phyloP scores from a whole-genome alignment of 2,888 invertebrate genomes.

The Neoaliturus tenellus region DNA sequence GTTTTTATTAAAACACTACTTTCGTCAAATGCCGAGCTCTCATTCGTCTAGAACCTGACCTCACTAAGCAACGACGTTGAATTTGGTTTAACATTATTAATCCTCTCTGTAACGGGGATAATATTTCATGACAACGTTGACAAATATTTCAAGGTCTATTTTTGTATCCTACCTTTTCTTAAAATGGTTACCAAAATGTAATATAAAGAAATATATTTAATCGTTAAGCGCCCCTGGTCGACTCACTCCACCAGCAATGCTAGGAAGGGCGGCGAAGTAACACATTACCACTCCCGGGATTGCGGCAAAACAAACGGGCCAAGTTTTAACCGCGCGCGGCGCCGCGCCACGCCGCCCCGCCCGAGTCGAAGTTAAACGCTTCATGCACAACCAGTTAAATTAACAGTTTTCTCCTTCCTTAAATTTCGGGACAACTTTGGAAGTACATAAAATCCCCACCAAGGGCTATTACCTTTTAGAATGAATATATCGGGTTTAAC shows the following conservation, averaged over 20 bases:
- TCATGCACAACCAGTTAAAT: slow-evolving; percentile 6
- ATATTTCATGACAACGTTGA: too few relatives aligned
- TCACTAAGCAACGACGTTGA: too few relatives aligned
- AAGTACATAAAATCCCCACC: background rate
- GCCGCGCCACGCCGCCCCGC: background rate
- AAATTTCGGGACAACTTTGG: background rate
- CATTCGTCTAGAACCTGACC: too few relatives aligned
- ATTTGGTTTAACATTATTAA: too few relatives aligned
- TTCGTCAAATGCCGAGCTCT: too few relatives aligned
- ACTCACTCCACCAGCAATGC: background rate
- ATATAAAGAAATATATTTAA: background rate
- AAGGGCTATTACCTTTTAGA: background rate
- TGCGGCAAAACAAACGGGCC: slow-evolving; percentile 5
- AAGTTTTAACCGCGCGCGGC: slow-evolving; percentile 10
- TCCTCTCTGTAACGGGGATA: too few relatives aligned
- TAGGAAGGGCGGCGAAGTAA: background rate
- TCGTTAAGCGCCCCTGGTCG: background rate
- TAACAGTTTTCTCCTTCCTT: slow-evolving; percentile 34
- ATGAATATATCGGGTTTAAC: background rate
- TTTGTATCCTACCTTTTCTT: too few relatives aligned
- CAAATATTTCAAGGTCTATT: too few relatives aligned
- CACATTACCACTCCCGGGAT: slow-evolving; percentile 20
- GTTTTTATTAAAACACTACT: too few relatives aligned
- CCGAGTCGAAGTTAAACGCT: slow-evolving; percentile 19
- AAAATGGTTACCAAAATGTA: too few relatives aligned